Conservation (phyloP, 2,113 vertebrate genomes). For the Paraplagusia blochii region DNA sequence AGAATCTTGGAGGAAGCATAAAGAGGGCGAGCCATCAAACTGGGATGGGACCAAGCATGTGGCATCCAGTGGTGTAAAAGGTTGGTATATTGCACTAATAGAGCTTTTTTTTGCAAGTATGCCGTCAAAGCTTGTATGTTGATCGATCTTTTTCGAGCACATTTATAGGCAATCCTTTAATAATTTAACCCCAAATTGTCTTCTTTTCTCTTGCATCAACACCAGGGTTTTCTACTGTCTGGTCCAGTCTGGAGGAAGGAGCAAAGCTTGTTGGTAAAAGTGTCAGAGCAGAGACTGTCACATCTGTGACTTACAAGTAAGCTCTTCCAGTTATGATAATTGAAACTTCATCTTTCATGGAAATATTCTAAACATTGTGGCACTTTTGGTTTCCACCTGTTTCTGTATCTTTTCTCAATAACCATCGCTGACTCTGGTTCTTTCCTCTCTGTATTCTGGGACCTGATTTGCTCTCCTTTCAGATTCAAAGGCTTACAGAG, state of each 20-base stretch:
- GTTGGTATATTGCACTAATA: slow-evolving; percentile 61
- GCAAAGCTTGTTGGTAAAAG: slow-evolving; percentile 89
- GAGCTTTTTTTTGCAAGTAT: too few species aligned
- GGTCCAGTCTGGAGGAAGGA: slow-evolving; percentile 90
- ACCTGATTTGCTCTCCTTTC: slow-evolving; percentile 61
- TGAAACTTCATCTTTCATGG: background rate
- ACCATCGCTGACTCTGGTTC: slow-evolving; percentile 1
- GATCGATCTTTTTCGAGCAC: too few species aligned
- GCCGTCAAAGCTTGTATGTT: too few species aligned
- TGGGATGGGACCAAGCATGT: slow-evolving; percentile 88
- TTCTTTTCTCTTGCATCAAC: slow-evolving; percentile 15
- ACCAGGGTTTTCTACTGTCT: slow-evolving; percentile 88
- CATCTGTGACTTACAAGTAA: slow-evolving; percentile 91
- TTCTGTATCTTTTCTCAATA: slow-evolving; percentile 6
- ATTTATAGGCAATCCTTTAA: background rate
- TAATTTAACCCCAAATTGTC: background rate
- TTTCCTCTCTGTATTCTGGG: slow-evolving; percentile 42
- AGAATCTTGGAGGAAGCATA: slow-evolving; percentile 86
- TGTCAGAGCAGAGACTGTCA: slow-evolving; percentile 86
- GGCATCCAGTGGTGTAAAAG: slow-evolving; percentile 86
- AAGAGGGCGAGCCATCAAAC: slow-evolving; percentile 79
- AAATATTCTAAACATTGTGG: background rate
- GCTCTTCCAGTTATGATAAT: slow-evolving; percentile 51
- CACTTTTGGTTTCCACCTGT: background rate
- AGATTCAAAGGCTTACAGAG: slow-evolving; percentile 75